Evolutionary conservation across 2,797 vertebrate species (phyloP).

Genomic region (Anguilla marmorata): DNA sequence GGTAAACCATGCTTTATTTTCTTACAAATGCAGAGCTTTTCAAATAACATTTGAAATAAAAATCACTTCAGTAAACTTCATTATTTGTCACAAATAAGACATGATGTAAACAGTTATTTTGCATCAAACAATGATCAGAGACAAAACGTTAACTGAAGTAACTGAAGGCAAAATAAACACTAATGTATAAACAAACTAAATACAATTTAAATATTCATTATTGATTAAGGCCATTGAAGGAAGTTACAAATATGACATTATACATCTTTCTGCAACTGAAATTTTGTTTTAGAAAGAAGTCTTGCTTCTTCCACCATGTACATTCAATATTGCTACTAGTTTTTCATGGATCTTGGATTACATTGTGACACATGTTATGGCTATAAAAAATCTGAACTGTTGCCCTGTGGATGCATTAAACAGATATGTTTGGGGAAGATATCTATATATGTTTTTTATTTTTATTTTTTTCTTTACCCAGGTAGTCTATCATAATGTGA

Average conservation of each 20-base stretch:
- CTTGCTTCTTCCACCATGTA: neutral
- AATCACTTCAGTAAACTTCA: neutral
- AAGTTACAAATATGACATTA: neutral
- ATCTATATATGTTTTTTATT: neutral
- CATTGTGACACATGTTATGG: neutral
- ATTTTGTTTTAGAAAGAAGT: neutral
- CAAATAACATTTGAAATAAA: too few relatives aligned
- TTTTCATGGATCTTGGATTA: slow-evolving; percentile 24
- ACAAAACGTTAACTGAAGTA: neutral
- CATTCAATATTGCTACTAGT: neutral
- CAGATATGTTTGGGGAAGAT: slow-evolving; percentile 52
- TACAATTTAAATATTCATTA: neutral
- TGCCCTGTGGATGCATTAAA: slow-evolving; percentile 59
- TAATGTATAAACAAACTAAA: neutral
- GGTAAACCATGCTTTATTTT: neutral
- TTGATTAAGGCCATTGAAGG: neutral
- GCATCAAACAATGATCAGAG: neutral
- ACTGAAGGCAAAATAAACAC: neutral
- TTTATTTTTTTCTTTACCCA: slow-evolving; percentile 55
- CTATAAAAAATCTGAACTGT: slow-evolving; percentile 40
- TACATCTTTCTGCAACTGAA: neutral
- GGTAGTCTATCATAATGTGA: slow-evolving; percentile 68
- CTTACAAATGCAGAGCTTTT: neutral
- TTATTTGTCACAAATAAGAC: neutral
- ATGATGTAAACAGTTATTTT: neutral